Percentiles rank a stretch among this genome's conserved stretches.
These are phyloP conservation scores for Enteromius treurensis DNA, from an alignment of 2,797 vertebrate species.

Conservation along the genomic window DNA sequence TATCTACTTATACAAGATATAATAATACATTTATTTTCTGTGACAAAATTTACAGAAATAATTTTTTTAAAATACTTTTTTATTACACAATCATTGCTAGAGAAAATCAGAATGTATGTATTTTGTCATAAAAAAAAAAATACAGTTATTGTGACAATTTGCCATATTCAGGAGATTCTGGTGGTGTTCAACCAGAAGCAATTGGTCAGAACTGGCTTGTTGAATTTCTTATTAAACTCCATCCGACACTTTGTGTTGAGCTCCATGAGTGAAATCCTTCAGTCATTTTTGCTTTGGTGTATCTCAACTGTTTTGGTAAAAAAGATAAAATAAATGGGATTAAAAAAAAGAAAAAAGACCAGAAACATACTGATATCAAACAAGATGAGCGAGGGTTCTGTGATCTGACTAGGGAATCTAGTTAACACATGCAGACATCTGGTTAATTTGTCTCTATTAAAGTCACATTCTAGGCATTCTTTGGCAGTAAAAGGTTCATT, in stretches of 20 bases:
- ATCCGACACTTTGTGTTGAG: background rate
- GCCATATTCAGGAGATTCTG: background rate
- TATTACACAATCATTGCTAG: background rate
- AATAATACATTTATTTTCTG: background rate
- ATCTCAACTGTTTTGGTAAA: background rate
- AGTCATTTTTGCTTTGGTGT: background rate
- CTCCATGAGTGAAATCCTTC: background rate
- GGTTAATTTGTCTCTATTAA: slow-evolving; percentile 75
- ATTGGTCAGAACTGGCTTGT: background rate
- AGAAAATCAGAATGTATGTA: background rate
- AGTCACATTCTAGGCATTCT: slow-evolving; percentile 66
- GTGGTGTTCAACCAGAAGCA: background rate
- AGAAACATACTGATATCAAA: background rate
- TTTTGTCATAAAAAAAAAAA: background rate
- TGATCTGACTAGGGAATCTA: background rate
- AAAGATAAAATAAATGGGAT: background rate
- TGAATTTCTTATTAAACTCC: background rate
- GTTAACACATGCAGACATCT: slow-evolving; percentile 76
- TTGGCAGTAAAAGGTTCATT: slow-evolving; percentile 72
- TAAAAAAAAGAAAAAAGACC: background rate
- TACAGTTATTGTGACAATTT: background rate
- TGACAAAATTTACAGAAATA: background rate
- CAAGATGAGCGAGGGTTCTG: slow-evolving; percentile 1
- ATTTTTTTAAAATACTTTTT: no score
- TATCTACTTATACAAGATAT: background rate